Conservation (phyloP, 2,113 vertebrate species). For the Sinocyclocheilus rhinocerous region DNA sequence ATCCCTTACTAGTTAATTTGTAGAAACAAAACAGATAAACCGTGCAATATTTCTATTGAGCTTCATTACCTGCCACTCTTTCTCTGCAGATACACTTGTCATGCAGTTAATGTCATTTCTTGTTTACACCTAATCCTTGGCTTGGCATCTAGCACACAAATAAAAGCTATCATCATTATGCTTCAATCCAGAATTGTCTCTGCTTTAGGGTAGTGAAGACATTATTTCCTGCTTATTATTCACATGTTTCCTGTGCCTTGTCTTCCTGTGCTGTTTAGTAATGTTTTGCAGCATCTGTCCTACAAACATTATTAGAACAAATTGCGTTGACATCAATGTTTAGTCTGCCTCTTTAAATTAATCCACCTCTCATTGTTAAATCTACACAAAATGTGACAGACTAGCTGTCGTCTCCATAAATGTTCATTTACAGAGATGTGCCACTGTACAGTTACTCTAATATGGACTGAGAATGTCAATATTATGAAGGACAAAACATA, state of each 20-base stretch:
- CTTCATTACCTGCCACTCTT: neutral
- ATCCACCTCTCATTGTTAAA: neutral
- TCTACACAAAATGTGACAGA: neutral
- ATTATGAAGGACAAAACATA: neutral
- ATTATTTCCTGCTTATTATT: neutral
- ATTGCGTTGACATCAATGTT: neutral
- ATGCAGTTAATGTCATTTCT: neutral
- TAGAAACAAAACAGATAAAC: neutral
- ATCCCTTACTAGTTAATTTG: neutral
- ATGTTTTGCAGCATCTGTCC: neutral
- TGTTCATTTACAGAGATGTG: neutral
- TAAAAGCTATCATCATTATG: neutral
- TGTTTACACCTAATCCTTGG: neutral
- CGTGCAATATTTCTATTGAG: neutral
- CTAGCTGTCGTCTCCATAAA: neutral
- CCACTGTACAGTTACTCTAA: neutral
- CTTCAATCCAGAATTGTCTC: neutral
- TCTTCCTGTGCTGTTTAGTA: neutral
- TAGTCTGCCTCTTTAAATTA: neutral
- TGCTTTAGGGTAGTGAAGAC: neutral
- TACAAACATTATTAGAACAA: constrained; percentile 21
- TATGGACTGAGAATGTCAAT: neutral
- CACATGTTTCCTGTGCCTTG: neutral
- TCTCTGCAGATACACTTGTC: neutral
- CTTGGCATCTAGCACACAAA: neutral